A percentile compares a stretch with the other conserved stretches of the same genome.
These are phyloP conservation scores for Limnephilus lunatus DNA, from an alignment of 2,888 invertebrate species.

Conservation along the genomic window DNA sequence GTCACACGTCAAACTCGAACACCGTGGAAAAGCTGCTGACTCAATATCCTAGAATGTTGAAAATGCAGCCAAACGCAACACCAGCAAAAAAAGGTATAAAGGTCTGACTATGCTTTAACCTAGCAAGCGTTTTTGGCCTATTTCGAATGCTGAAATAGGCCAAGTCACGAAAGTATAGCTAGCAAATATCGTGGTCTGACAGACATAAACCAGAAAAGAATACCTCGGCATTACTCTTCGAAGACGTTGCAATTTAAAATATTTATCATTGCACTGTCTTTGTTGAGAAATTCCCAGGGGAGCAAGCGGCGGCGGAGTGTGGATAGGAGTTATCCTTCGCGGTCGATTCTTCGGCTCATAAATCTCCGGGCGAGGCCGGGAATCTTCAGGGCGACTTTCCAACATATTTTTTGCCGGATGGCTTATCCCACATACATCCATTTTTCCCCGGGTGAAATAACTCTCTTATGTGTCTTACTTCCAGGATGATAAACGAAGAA, in stretches of 20 bases:
- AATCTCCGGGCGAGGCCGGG: constrained; percentile 2
- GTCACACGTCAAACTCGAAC: neutral
- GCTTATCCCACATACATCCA: constrained; percentile 44
- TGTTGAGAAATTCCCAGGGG: neutral
- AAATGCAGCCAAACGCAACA: neutral
- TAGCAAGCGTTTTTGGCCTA: too few relatives aligned
- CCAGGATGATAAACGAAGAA: neutral
- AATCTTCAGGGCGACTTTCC: constrained; percentile 32
- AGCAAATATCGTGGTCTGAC: too few relatives aligned
- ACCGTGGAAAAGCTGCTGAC: neutral
- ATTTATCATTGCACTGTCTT: neutral
- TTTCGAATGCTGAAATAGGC: too few relatives aligned
- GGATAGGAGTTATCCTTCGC: neutral
- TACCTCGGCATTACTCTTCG: neutral
- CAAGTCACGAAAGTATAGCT: too few relatives aligned
- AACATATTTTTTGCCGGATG: constrained; percentile 31
- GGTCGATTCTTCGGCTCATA: constrained; percentile 2
- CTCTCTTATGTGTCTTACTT: constrained; percentile 17
- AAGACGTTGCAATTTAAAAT: neutral
- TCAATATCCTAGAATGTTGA: neutral
- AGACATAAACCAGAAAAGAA: neutral
- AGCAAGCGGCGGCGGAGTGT: neutral
- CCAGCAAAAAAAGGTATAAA: neutral
- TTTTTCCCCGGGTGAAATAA: constrained; percentile 21
- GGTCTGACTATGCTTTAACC: neutral